These are phyloP conservation scores for Falco peregrinus DNA, from an alignment of 2,797 vertebrate species.

Conservation along the genomic window DNA sequence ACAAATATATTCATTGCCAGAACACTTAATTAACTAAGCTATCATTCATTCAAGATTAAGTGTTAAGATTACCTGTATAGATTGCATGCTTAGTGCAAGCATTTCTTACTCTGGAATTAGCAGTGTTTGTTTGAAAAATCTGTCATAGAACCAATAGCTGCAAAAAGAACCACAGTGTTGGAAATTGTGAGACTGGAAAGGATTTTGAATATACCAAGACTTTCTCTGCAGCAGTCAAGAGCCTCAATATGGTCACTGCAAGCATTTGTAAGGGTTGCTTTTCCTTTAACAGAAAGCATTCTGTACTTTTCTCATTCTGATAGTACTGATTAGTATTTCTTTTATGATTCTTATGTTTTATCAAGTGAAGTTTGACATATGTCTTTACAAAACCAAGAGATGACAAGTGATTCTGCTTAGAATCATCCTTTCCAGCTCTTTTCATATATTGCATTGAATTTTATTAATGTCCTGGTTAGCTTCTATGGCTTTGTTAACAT, in stretches of 20 bases:
- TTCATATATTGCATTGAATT: neutral
- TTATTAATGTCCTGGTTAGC: neutral
- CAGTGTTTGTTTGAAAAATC: neutral
- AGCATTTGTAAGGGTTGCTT: neutral
- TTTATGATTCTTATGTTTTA: neutral
- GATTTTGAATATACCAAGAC: neutral
- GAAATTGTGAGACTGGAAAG: neutral
- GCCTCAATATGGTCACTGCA: rapidly evolving
- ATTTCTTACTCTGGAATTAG: neutral
- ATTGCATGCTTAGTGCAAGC: neutral
- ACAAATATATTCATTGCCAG: neutral
- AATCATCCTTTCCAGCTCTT: neutral
- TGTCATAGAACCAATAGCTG: neutral
- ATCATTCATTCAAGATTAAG: neutral
- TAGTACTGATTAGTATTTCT: neutral
- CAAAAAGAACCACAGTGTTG: neutral
- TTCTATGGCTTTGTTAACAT: neutral
- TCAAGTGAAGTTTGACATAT: neutral
- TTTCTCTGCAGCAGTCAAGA: neutral
- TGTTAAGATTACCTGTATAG: neutral
- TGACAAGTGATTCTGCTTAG: neutral
- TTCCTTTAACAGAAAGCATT: neutral
- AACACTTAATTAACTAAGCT: neutral
- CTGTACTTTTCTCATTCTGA: neutral
- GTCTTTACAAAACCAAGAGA: neutral